These are phyloP conservation scores for Bergia sp. DNA, from an alignment of 92 coral and sea anemone genomes.

Conservation along the genomic window DNA sequence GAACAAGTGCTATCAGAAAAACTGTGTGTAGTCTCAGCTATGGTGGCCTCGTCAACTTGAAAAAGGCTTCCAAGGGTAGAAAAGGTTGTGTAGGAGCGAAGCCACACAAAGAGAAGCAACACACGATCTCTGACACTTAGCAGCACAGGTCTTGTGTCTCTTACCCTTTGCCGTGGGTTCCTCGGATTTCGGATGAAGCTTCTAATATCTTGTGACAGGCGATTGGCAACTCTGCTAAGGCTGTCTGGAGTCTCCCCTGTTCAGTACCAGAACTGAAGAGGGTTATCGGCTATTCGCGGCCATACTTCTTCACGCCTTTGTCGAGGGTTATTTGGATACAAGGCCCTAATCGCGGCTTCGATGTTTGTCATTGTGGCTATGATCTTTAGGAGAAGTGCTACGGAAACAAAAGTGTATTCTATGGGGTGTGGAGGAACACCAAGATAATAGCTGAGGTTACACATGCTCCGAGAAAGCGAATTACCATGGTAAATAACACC, in stretches of 20 bases:
- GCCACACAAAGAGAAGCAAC: constrained; percentile 54
- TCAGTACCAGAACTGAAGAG: constrained; percentile 45
- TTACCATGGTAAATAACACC: no score
- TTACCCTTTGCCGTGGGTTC: constrained; percentile 40
- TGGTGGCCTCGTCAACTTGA: constrained; percentile 49
- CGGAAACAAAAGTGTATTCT: constrained; percentile 14
- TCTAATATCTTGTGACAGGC: constrained; percentile 47
- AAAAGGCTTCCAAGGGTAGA: constrained; percentile 39
- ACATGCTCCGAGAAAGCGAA: no score
- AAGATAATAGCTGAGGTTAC: not conserved
- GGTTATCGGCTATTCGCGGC: constrained; percentile 33
- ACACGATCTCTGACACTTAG: constrained; percentile 54
- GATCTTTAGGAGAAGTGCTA: constrained; percentile 32
- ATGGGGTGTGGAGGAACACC: constrained; percentile 19
- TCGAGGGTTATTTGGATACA: constrained; percentile 21
- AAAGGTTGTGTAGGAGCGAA: constrained; percentile 45
- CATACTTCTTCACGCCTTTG: constrained; percentile 26
- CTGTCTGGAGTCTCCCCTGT: constrained; percentile 57
- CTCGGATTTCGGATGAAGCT: constrained; percentile 45
- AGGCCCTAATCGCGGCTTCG: constrained; percentile 23
- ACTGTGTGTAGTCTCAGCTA: constrained; percentile 49
- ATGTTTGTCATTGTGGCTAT: not conserved
- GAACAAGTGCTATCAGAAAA: constrained; percentile 34
- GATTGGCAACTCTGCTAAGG: constrained; percentile 29
- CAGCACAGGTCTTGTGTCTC: constrained; percentile 43